Conservation (phyloP, 2,113 vertebrate species). For the Chloropsis cyanopogon region DNA sequence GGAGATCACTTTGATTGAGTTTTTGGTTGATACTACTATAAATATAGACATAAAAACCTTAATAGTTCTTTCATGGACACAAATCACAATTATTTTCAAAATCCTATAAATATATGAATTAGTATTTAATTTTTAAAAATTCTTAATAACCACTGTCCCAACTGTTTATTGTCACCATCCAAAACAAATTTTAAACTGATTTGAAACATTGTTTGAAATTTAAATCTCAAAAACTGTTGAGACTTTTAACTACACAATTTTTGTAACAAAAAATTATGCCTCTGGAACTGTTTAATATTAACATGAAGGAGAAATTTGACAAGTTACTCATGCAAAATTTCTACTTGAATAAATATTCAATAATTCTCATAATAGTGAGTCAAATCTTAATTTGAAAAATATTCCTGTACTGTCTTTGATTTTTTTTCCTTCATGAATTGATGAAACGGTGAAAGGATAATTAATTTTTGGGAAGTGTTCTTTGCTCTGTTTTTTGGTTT, state of each 20-base stretch:
- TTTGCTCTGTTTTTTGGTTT: rapidly evolving
- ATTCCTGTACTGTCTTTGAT: background rate
- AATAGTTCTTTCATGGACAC: background rate
- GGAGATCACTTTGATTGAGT: background rate
- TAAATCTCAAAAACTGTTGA: background rate
- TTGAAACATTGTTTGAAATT: background rate
- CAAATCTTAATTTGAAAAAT: background rate
- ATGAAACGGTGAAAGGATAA: background rate
- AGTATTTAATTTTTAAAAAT: background rate
- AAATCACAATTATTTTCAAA: background rate
- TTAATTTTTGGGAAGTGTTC: background rate
- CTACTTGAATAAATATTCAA: background rate
- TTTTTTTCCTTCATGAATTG: background rate
- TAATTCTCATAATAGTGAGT: background rate
- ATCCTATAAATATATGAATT: background rate
- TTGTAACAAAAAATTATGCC: background rate
- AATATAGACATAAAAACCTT: background rate
- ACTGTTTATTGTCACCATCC: background rate
- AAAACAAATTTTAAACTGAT: background rate
- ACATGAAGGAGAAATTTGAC: background rate
- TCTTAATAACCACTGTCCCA: background rate
- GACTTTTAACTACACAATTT: background rate
- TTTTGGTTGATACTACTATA: background rate
- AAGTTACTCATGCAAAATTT: background rate
- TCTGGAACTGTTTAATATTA: background rate